Base-by-base conservation (phyloP, 2,888 invertebrate genomes). In the Cerastis leucographa region DNA sequence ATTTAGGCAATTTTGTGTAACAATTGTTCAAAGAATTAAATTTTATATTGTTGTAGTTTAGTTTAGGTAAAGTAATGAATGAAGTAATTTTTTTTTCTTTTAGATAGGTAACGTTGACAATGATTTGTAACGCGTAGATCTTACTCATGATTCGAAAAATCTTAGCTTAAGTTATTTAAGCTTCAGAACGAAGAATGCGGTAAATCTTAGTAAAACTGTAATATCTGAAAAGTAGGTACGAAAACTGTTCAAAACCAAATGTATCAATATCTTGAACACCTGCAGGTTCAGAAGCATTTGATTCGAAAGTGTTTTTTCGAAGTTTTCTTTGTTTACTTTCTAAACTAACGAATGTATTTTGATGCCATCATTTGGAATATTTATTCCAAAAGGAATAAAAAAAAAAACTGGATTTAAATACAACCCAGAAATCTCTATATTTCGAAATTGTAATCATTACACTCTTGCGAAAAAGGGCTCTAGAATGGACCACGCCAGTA, bases 401-500 rank as follows among this genome's bases (percentile, higher is more conserved):
- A 35, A 35, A 35, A 1, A 35, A 35, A 35, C 9, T 51, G 4
- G 22, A 25, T 6, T 14, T 56, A 14, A 56, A 25, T 14, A 25
- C 7, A 25, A 14, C 54, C n/a, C 14, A 56, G 25, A 54, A 56
- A 56, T 56, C 2, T 56, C 12, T 1, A 29, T 17, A 8, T 17
- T 25, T 17, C 4, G n/a, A 11, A 2, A 9, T 51, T 51, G 51
- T 8, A 51, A 22, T 56, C 56, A 25, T 14, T 25, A 17, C 59
- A 17, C 2, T 56, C 14, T n/a, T 54, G n/a, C n/a, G 51, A 54
- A 22, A 51, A 51, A 19, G 0, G 1, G n/a, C 11, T 25, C 25
- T 56, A 17, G 25, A 56, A 59, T 3, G 19, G 35, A 9, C n/a
- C n/a, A 49, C 14, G 14, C 1, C 2, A 78, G 76, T 77, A 75